phyloP scores from a whole-genome alignment of 1,140 invertebrate species.

The Eciton burchellii region DNA sequence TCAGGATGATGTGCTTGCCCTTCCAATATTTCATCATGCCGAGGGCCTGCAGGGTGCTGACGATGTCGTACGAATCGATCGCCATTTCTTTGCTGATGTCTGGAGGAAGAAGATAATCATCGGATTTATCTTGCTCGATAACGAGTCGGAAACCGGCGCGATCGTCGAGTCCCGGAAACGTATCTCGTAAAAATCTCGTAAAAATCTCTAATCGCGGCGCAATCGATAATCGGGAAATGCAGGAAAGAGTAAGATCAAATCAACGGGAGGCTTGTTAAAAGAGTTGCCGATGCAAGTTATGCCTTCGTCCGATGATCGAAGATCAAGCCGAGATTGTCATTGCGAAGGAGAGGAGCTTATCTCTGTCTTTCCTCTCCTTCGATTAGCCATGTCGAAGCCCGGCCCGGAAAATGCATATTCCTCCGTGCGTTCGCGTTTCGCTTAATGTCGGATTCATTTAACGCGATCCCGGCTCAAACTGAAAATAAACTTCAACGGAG shows the following conservation, averaged over 20 bases:
- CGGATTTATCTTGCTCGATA: slow-evolving; percentile 9
- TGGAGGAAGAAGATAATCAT: slow-evolving; percentile 81
- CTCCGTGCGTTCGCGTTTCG: background rate
- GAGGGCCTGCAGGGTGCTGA: slow-evolving; percentile 98
- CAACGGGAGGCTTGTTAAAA: too few species aligned
- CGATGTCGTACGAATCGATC: slow-evolving; percentile 98
- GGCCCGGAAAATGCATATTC: background rate
- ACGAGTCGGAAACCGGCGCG: background rate
- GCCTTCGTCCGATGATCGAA: too few species aligned
- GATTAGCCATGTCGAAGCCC: background rate
- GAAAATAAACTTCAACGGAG: slow-evolving; percentile 36
- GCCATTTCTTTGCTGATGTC: slow-evolving; percentile 97
- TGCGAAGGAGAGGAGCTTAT: too few species aligned
- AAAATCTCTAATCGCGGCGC: too few species aligned
- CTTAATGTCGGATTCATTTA: slow-evolving; percentile 20
- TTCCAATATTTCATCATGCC: slow-evolving; percentile 99
- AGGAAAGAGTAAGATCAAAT: background rate
- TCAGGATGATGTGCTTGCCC: slow-evolving; percentile 98
- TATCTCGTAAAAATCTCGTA: slow-evolving; percentile 5
- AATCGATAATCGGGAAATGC: too few species aligned
- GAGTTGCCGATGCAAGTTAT: too few species aligned
- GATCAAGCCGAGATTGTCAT: too few species aligned
- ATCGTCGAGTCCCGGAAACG: background rate
- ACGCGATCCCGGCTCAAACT: background rate
- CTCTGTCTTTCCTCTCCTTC: background rate